Percentiles rank a stretch among this genome's conserved stretches.
Evolutionary conservation across 2,797 vertebrate genomes (phyloP).

Genomic region (Phalanger gymnotis): DNA sequence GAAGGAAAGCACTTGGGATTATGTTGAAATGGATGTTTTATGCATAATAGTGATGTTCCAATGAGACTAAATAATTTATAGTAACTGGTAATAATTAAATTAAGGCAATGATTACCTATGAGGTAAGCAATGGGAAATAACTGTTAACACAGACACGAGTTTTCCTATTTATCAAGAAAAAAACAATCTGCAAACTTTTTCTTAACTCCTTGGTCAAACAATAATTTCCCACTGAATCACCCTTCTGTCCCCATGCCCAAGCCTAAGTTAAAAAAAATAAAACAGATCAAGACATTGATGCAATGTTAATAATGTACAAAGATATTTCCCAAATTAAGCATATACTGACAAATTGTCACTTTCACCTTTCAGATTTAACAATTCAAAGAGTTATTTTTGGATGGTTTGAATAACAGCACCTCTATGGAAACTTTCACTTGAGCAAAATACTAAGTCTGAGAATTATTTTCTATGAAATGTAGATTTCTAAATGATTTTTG

Average conservation of each 20-base stretch:
- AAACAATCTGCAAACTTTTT: neutral
- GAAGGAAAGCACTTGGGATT: neutral
- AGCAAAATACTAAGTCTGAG: slow-evolving; percentile 19
- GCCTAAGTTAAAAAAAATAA: neutral
- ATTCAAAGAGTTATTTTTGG: slow-evolving; percentile 14
- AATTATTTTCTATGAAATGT: slow-evolving; percentile 30
- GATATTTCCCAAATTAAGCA: neutral
- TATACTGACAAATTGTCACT: neutral
- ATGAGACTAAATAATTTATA: neutral
- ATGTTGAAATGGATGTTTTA: neutral
- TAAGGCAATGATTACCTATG: neutral
- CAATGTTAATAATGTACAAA: neutral
- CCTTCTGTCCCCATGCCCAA: neutral
- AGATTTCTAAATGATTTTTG: slow-evolving; percentile 53
- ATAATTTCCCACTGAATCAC: neutral
- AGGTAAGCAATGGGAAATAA: neutral
- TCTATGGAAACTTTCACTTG: slow-evolving; percentile 43
- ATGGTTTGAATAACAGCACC: slow-evolving; percentile 13
- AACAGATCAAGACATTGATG: neutral
- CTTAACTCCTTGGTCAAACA: neutral
- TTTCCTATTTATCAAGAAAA: neutral
- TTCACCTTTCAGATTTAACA: slow-evolving; percentile 40
- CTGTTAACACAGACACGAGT: neutral
- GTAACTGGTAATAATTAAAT: neutral
- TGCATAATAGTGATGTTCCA: neutral